Evolutionary conservation across 1,140 invertebrate genomes (phyloP), one percentile per base, ranked within the genome.

Genomic region (Mya arenaria): DNA sequence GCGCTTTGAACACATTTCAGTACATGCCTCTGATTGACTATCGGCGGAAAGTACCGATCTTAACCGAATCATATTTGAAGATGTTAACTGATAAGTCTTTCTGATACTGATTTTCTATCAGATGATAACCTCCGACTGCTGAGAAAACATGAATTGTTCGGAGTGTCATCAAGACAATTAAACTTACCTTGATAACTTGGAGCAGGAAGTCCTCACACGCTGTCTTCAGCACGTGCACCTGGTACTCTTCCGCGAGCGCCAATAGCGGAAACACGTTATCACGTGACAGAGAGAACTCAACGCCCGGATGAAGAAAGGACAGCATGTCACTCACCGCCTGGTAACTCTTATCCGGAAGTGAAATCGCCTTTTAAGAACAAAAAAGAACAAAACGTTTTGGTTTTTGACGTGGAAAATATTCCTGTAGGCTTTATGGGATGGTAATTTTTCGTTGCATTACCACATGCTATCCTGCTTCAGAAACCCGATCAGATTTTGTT

Each of bases 181-280:
- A n/a, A 52, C 48, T 52, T 1, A 52, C 65, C 23, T 19, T 39
- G 2, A 52, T 62, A 19, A 34, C 37, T 37, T 69, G 19, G 32
- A 68, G 28, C 32, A 79, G 52, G 39, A 58, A 56, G 1, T 25
- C 28, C 44, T 79, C 75, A 28, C 75, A 79, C 23, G 62, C 65
- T 36, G 41, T 55, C 62, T 79, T 79, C 15, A 79, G 52, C 3
- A 79, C 28, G 5, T 34, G 8, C 15, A 79, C 56, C 23, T 79
- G 75, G 34, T 79, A 79, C 37, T 79, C 75, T 4, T 79, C 75
- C 6, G 75, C 75, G 34, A 79, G 23, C 13, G 62, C 41, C 6
- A 79, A 30, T 19, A 79, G 63, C 0, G 37, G 28, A 58, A 68
- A 79, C 23, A 60, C 52, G 23, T 56, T 69, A 25, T 79, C 75